Conservation (phyloP, 2,888 invertebrate species). For the Epistrophella euchroma region DNA sequence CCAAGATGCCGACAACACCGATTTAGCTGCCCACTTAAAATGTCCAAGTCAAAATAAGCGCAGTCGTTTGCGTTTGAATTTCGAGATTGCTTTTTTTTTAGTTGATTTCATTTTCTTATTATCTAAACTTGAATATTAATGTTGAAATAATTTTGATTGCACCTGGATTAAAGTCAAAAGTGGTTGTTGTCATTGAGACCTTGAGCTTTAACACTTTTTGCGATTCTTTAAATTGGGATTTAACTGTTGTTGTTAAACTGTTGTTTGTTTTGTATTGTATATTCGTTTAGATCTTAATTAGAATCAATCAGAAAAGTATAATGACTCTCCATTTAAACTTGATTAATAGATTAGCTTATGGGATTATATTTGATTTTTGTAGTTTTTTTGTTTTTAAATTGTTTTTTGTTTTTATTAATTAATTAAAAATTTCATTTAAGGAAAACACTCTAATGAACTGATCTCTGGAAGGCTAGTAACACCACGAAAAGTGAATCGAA, state of each 20-base stretch:
- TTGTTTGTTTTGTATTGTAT: neutral
- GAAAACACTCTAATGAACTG: constrained; percentile 82
- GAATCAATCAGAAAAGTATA: constrained; percentile 54
- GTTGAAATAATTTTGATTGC: constrained; percentile 63
- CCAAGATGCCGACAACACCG: constrained; percentile 63
- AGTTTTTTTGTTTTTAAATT: neutral
- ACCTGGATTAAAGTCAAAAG: constrained; percentile 54
- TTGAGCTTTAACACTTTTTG: constrained; percentile 39
- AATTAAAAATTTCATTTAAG: constrained; percentile 76
- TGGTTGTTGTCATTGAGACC: constrained; percentile 48
- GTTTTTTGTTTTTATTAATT: neutral
- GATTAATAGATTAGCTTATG: constrained; percentile 32
- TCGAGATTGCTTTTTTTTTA: constrained; percentile 24
- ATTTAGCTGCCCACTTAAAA: constrained; percentile 54
- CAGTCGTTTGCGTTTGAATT: neutral
- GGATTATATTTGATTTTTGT: neutral
- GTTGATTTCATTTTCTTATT: neutral
- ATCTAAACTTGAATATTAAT: constrained; percentile 52
- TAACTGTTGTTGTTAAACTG: constrained; percentile 6
- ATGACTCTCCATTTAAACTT: constrained; percentile 62
- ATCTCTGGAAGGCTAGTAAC: constrained; percentile 80
- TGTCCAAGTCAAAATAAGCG: neutral
- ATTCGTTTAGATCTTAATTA: constrained; percentile 63
- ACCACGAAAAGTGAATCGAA: constrained; percentile 81
- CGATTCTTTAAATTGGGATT: constrained; percentile 12